Evolutionary conservation across 2,888 invertebrate genomes (phyloP), one percentile per base, ranked within the genome.

Genomic region (Lampropteryx suffumata): DNA sequence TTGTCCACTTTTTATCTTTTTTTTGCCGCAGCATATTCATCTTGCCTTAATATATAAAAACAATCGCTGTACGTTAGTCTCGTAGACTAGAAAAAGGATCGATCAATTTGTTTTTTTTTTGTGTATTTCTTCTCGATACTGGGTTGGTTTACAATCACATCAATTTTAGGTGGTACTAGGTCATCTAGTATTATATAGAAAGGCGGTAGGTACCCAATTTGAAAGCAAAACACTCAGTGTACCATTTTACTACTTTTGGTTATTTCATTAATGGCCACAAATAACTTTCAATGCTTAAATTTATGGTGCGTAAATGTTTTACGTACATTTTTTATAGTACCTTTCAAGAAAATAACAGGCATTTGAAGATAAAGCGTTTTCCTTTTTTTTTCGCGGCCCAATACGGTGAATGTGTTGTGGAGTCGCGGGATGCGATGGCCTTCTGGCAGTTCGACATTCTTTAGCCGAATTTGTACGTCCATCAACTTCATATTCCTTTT

Each of bases 271-370:
- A 84, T 81, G 75, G 76, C 74, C 75, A 74, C 76, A 82, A 78
- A 75, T 75, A 73, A 71, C 74, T 72, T 76, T 74, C 72, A 77
- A 82, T 81, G 79, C 76, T 75, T 73, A 76, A 82, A 82, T 81
- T 80, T 79, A 82, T 81, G 78, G 74, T 66, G 77, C 80, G 78
- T 81, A 80, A 83, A 84, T 72, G 77, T 78, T 79, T 79, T 76
- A 79, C 79, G 76, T 76, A 77, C 75, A 77, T 74, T 83, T 80
- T 82, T 82, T 79, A 82, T 79, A 76, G 79, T 76, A 75, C 79
- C 83, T 85, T 83, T 84, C 74, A 82, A 81, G 81, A 78, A 84
- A 87, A 85, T 85, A 83, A 82, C 82, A 76, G 76, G 71, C 78
- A 69, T 71, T 79, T 73, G 71, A 79, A 85, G 79, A 87, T 82